Conservation (phyloP, 2,797 vertebrate genomes). For the Falco rusticolus region DNA sequence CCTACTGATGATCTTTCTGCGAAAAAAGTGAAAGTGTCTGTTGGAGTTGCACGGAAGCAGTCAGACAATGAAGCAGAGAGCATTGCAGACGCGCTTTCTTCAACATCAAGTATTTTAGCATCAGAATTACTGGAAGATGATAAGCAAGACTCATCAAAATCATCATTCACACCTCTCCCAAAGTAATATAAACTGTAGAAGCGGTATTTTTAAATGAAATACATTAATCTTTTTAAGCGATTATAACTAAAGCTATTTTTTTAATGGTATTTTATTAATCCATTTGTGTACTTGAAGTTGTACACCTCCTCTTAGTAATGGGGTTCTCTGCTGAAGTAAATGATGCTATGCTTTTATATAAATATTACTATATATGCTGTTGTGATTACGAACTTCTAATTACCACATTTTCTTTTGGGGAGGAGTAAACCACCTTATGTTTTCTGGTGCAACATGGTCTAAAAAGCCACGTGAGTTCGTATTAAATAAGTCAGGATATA, state of each 20-base stretch:
- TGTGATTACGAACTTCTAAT: not conserved
- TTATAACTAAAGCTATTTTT: not conserved
- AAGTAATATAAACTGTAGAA: constrained; percentile 70
- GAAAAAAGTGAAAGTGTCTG: constrained; percentile 93
- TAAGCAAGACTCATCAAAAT: constrained; percentile 81
- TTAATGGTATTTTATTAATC: not conserved
- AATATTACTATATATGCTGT: not conserved
- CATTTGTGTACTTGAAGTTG: not conserved
- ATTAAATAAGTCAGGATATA: not conserved
- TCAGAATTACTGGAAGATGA: constrained; percentile 90
- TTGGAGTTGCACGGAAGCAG: constrained; percentile 89
- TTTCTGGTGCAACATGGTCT: not conserved
- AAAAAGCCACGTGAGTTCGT: not conserved
- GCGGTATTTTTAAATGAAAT: not conserved
- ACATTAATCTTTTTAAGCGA: not conserved
- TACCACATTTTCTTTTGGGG: not conserved
- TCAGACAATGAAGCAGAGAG: constrained; percentile 86
- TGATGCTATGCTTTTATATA: not conserved
- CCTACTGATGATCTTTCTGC: constrained; percentile 91
- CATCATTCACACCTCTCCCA: constrained; percentile 72
- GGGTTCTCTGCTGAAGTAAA: not conserved
- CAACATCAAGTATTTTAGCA: constrained; percentile 85
- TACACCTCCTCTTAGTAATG: not conserved
- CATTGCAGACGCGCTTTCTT: constrained; percentile 77
- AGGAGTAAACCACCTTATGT: not conserved